Evolutionary conservation across 2,113 vertebrate genomes (phyloP).

Genomic region (Rousettus leschenaultii): DNA sequence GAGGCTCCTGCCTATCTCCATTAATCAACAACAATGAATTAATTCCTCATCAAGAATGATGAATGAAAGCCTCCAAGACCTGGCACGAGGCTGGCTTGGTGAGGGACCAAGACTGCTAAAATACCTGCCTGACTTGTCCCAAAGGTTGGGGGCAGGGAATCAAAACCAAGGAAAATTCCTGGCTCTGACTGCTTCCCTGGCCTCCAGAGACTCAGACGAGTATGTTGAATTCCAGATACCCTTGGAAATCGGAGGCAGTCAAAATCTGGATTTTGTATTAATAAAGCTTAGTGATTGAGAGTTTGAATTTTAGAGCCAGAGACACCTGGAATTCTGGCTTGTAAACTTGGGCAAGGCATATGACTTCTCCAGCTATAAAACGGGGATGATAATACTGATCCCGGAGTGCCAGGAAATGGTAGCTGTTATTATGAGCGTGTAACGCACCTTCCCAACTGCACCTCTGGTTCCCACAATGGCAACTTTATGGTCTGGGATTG

Average conservation of each 20-base stretch:
- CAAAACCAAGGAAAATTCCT: neutral
- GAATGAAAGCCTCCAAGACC: slow-evolving; percentile 48
- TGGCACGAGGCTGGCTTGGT: neutral
- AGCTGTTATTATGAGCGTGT: neutral
- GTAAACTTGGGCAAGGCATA: neutral
- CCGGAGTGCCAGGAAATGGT: neutral
- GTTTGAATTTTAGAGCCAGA: neutral
- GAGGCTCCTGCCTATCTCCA: slow-evolving; percentile 75
- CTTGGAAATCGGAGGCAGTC: neutral
- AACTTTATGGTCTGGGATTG: neutral
- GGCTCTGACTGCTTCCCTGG: neutral
- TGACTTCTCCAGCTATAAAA: neutral
- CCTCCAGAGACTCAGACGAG: neutral
- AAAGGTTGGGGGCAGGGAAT: neutral
- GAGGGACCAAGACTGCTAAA: neutral
- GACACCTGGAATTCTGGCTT: neutral
- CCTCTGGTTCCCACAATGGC: neutral
- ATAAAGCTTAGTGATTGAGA: neutral
- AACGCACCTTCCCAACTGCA: neutral
- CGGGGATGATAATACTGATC: neutral
- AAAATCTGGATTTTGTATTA: neutral
- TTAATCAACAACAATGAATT: slow-evolving; percentile 78
- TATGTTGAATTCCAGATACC: neutral
- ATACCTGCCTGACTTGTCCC: neutral
- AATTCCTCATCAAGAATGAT: slow-evolving; percentile 77